A percentile compares a stretch with the other conserved stretches of the same genome.
Conservation (phyloP, 2,113 vertebrate genomes). For the Orientallactaga bullata region DNA sequence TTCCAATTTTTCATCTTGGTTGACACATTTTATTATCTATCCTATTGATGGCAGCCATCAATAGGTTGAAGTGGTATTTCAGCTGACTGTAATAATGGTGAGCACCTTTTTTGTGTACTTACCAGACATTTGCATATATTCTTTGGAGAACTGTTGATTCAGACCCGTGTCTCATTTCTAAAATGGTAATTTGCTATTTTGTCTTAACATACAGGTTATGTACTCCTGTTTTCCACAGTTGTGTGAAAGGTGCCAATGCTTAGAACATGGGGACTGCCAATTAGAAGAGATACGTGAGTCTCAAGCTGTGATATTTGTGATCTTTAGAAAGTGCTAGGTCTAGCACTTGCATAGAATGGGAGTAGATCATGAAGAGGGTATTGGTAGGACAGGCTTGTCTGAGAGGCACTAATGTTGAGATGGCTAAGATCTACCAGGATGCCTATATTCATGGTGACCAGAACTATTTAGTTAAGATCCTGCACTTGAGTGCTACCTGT, state of each 20-base stretch:
- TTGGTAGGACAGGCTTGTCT: neutral
- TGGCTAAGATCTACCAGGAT: neutral
- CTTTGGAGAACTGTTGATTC: neutral
- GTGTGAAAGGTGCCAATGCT: neutral
- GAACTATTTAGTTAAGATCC: neutral
- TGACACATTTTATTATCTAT: neutral
- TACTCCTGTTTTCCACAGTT: neutral
- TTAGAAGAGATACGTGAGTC: neutral
- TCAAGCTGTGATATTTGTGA: neutral
- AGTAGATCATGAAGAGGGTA: neutral
- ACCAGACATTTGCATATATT: neutral
- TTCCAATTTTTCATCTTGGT: neutral
- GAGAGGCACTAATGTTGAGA: neutral
- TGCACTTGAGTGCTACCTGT: neutral
- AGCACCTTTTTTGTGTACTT: neutral
- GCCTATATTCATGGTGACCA: neutral
- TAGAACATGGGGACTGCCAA: neutral
- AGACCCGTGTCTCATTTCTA: neutral
- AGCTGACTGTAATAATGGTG: neutral
- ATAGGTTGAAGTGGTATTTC: neutral
- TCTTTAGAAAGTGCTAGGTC: neutral
- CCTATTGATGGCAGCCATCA: neutral
- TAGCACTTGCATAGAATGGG: neutral
- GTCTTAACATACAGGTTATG: neutral
- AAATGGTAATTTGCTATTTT: slow-evolving; percentile 16